Base-by-base conservation (phyloP, 1,140 invertebrate genomes). In the Lethrus apterus region DNA sequence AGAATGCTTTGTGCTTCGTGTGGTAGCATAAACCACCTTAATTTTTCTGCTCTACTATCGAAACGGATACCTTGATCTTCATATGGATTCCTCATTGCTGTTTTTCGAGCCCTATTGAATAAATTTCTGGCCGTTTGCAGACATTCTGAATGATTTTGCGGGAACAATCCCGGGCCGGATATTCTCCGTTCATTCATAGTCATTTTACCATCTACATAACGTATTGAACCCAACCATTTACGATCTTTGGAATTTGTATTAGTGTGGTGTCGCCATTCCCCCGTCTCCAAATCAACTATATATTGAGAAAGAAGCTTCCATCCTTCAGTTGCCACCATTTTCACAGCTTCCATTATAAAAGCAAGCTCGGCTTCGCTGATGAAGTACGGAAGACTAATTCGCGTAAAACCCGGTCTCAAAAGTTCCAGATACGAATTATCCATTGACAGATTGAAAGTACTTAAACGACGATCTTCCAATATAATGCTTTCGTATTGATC, bases 291-390 rank as follows among this genome's bases (percentile, higher is more conserved):
- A 65, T 93, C 89, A 8, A 90, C 73, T 4, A 80, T 75, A 60
- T 94, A 94, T 58, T 91, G 85, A 0, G 90, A 90, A 31, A 96
- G 63, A 20, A 94, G 74, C 59, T 89, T 89, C 86, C 89, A 93
- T 0, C 86, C 89, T 69, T 92, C 80, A 1, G 85, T 83, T 0
- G 89, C 88, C 0, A 93, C 83, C 78, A 92, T 83, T 66, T 87
- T 83, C 8, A 96, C 65, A 0, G 89, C 86, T 66, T 89, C 83
- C 40, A 93, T 64, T 1, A 93, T 77, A 65, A 88, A 93, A 7
- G 85, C 80, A 4, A 89, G 67, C 67, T 91, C 84, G 18, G 76
- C 68, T 46, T 91, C 84, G 13, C 79, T 76, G 68, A 89, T 83
- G 63, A 92, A 90, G 65, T 81, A 96, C 1, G 91, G 85, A 17